A percentile compares a stretch with the other conserved stretches of the same genome.
These are phyloP conservation scores for Molossus molossus DNA, from an alignment of 2,797 vertebrate species.

Conservation along the genomic window DNA sequence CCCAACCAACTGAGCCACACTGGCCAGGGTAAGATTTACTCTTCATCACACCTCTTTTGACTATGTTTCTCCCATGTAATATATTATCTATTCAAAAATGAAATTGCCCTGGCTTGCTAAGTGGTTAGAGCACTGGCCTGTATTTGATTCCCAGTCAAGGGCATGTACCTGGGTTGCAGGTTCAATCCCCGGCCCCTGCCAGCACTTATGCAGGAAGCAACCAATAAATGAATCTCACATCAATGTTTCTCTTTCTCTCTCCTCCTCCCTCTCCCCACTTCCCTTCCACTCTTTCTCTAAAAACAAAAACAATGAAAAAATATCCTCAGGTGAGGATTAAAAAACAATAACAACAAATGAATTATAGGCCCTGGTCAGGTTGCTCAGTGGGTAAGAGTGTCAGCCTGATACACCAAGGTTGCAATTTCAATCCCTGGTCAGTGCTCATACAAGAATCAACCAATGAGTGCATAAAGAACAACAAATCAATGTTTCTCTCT, in stretches of 20 bases:
- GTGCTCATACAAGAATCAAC: neutral
- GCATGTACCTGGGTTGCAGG: neutral
- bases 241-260: neutral
- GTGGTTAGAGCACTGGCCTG: too few species aligned
- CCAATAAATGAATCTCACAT: neutral
- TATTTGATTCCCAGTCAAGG: neutral
- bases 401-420: neutral
- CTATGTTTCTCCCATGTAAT: neutral
- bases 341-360: too few species aligned
- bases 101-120: neutral
- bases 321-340: too few species aligned
- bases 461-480: neutral
- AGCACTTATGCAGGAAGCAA: neutral
- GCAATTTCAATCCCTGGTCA: neutral
- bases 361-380: neutral
- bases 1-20: too few species aligned
- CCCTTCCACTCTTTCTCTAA: too few species aligned
- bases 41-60: neutral
- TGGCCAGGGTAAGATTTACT: neutral
- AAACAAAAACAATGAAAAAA: too few species aligned
- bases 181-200: neutral
- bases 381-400: neutral
- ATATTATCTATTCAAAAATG: conserved; percentile 24
- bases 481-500: neutral
- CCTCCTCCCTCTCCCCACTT: neutral